Conservation (phyloP, 2,888 invertebrate species). For the Tipula confusa region DNA sequence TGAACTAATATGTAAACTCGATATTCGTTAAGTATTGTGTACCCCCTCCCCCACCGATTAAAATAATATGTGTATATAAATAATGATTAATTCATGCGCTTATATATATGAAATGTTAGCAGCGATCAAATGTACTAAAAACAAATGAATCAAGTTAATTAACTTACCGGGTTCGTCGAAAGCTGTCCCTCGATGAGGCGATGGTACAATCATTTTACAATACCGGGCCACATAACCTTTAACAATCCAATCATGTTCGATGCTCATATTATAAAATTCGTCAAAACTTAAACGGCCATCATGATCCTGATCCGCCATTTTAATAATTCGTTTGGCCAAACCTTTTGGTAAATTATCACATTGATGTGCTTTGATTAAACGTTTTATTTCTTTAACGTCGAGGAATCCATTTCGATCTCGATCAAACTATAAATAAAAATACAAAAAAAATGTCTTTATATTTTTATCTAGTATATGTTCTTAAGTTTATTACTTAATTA, state of each 20-base stretch:
- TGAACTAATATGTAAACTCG: neutral
- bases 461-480: neutral
- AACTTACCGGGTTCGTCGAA: slow-evolving; percentile 44
- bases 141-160: neutral
- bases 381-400: slow-evolving; percentile 59
- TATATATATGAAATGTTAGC: neutral
- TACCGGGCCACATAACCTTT: slow-evolving; percentile 44
- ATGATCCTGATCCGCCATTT: neutral
- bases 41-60: neutral
- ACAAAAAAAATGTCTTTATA: neutral
- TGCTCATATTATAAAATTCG: slow-evolving; percentile 64
- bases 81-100: neutral
- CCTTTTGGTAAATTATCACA: slow-evolving; percentile 59
- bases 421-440: slow-evolving; percentile 57
- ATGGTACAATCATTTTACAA: slow-evolving; percentile 46
- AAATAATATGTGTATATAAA: too few species aligned
- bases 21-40: neutral
- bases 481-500: neutral
- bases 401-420: slow-evolving; percentile 65
- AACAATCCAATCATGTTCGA: slow-evolving; percentile 52
- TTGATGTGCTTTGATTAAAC: slow-evolving; percentile 44
- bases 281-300: slow-evolving; percentile 62
- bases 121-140: neutral
- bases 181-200: slow-evolving; percentile 43
- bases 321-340: neutral